Conservation (phyloP, 2,797 vertebrate genomes). For the Sibirionetta formosa region DNA sequence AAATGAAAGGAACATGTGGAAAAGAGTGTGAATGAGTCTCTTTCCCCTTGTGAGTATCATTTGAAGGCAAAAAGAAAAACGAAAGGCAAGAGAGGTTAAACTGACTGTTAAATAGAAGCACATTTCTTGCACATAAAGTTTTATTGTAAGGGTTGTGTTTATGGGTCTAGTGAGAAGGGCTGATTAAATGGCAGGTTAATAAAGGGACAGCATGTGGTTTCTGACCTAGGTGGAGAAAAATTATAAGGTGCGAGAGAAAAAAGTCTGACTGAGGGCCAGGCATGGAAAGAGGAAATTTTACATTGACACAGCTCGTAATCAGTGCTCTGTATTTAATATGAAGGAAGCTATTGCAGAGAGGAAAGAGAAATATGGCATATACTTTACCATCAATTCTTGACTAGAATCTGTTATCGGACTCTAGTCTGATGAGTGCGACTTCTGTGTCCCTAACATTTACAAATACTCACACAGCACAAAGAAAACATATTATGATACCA, state of each 20-base stretch:
- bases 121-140: slow-evolving; percentile 74
- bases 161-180: slow-evolving; percentile 64
- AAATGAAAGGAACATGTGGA: slow-evolving; percentile 58
- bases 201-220: slow-evolving; percentile 71
- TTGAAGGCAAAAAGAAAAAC: slow-evolving; percentile 44
- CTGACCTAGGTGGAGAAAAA: slow-evolving; percentile 61
- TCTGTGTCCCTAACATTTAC: neutral
- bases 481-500: rapidly evolving
- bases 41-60: slow-evolving; percentile 45
- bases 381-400: neutral
- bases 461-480: neutral
- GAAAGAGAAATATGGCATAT: neutral
- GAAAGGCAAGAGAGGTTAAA: slow-evolving; percentile 58
- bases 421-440: neutral
- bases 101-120: slow-evolving; percentile 72
- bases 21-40: slow-evolving; percentile 48
- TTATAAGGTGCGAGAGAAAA: slow-evolving; percentile 57
- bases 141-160: slow-evolving; percentile 71
- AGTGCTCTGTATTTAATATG: neutral
- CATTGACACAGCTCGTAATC: slow-evolving; percentile 48
- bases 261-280: slow-evolving; percentile 43
- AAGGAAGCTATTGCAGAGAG: slow-evolving; percentile 9
- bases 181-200: slow-evolving; percentile 71
- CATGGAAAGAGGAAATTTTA: slow-evolving; percentile 55
- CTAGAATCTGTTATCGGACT: neutral